Evolutionary conservation across 2,113 vertebrate species (phyloP), one percentile per base, ranked within the genome.

Genomic region (Otolemur garnettii): DNA sequence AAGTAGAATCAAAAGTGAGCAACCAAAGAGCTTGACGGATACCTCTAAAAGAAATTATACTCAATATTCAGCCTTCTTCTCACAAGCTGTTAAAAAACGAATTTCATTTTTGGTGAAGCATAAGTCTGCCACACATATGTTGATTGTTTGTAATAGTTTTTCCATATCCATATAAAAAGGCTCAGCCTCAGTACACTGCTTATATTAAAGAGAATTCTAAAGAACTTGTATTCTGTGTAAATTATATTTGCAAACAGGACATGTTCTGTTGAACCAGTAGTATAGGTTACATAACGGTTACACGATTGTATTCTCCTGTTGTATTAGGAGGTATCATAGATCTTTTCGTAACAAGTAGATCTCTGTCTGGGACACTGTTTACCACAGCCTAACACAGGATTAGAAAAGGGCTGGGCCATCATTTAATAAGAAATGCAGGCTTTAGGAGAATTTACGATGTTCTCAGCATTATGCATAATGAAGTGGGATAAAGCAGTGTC

Each of bases 31-130:
- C 57, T 71, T 84, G 33, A 64, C 62, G 69, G 53, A 35, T 33
- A 17, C 22, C 7, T 11, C 14, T 78, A 75, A 78, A 82, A 10
- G 10, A 57, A 87, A 90, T 82, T 89, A 81, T 69, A 30, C 21
- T 89, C 42, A 38, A 60, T 90, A 42, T 42, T 82, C 62, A 66
- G 69, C 1, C 62, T 83, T 45, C 50, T 75, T 66, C 45, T 50
- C 45, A 50, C 45, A 50, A 50, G 45, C 18, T 74, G 78, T 59
- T 75, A 69, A 68, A 89, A 78, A 79, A 80, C 35, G 13, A 35
- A 87, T 84, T 96, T 87, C 24, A 81, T 57, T 90, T 92, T 60
- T 72, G 17, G 42, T 55, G 13, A 87, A 66, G 74, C n/a, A 85
- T 5, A 93, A 74, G 11, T 77, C 26, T 92, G 80, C 22, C 64